A percentile compares a stretch with the other conserved stretches of the same genome.
Conservation (phyloP, 2,113 vertebrate species). For the Pungitius pungitius region DNA sequence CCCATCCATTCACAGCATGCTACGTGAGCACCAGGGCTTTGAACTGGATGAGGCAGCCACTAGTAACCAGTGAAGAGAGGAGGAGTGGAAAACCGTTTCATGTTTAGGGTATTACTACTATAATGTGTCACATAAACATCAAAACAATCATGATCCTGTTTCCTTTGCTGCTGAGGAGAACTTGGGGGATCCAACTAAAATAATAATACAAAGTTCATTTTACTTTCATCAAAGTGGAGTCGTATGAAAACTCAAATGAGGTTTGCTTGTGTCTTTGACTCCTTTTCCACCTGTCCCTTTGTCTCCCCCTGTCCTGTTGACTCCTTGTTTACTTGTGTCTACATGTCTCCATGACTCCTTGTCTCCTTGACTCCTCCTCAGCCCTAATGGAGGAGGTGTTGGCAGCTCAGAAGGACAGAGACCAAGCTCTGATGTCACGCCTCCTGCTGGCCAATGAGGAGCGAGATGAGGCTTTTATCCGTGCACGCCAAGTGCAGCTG, state of each 20-base stretch:
- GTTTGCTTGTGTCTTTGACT: neutral
- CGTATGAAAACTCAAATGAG: neutral
- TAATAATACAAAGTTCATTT: no score
- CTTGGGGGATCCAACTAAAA: no score
- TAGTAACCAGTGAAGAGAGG: no score
- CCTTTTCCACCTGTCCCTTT: neutral
- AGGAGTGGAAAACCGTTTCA: no score
- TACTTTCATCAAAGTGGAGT: neutral
- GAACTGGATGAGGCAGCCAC: no score
- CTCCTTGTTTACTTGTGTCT: no score
- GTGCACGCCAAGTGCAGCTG: conserved; percentile 42
- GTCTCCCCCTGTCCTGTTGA: neutral
- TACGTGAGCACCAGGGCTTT: no score
- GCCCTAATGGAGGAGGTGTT: conserved; percentile 60
- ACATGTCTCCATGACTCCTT: neutral
- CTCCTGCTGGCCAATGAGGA: conserved; percentile 73
- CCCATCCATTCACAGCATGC: no score
- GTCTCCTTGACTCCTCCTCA: conserved; percentile 18
- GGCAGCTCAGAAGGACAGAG: conserved; percentile 60
- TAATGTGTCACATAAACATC: no score
- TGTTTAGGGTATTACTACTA: no score
- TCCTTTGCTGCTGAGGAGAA: no score
- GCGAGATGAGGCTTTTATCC: conserved; percentile 64
- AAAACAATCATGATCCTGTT: no score
- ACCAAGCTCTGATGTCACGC: conserved; percentile 73